phyloP scores from a whole-genome alignment of 2,888 invertebrate genomes.

The Tiliacea citrago region DNA sequence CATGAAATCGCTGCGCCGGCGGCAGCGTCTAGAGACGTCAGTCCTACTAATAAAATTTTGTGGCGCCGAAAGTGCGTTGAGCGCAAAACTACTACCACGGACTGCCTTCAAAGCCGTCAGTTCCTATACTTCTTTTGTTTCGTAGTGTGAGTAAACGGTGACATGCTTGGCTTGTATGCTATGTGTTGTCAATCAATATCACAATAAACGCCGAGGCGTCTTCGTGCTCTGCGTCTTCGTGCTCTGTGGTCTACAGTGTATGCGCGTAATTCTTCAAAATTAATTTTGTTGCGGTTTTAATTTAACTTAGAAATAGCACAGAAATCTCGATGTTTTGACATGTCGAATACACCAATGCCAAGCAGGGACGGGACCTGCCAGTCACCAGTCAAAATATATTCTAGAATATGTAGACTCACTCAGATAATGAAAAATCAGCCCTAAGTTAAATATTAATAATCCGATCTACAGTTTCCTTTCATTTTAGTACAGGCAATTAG shows the following conservation, averaged over 20 bases:
- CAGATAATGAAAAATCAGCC: neutral
- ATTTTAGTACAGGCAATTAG: neutral
- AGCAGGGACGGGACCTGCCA: no score
- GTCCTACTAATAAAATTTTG: neutral
- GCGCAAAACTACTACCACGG: neutral
- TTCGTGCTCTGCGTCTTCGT: neutral
- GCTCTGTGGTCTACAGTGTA: neutral
- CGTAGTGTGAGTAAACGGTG: neutral
- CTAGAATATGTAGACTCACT: neutral
- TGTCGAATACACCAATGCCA: neutral
- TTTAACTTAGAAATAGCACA: neutral
- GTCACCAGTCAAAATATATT: neutral
- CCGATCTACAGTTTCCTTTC: neutral
- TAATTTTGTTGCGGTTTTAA: neutral
- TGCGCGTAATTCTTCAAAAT: neutral
- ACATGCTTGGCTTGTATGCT: neutral
- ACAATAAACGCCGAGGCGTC: neutral
- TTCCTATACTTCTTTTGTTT: neutral
- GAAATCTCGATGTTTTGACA: neutral
- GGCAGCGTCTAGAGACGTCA: neutral
- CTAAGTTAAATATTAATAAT: neutral
- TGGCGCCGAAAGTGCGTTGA: neutral
- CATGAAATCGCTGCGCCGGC: no score
- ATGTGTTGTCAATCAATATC: neutral
- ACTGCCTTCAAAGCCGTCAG: neutral